These are phyloP conservation scores for Porites australiensis DNA, from an alignment of 64 coral and sea anemone species.

Conservation along the genomic window DNA sequence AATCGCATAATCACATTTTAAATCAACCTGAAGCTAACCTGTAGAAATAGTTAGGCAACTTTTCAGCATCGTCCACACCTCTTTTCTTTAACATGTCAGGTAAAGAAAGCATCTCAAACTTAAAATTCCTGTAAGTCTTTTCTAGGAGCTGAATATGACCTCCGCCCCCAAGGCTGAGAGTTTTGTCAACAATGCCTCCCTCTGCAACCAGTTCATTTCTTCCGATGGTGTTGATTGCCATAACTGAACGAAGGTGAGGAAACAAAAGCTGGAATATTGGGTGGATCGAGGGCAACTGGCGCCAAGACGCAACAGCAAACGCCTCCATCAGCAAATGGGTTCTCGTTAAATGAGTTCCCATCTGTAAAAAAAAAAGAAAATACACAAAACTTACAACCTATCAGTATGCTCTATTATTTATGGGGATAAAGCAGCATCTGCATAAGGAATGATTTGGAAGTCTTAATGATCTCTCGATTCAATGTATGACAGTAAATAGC, in stretches of 20 bases:
- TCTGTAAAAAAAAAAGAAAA: constrained; percentile 18
- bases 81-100: constrained; percentile 74
- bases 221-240: constrained; percentile 86
- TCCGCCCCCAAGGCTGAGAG: constrained; percentile 87
- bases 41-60: constrained; percentile 88
- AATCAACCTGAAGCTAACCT: constrained; percentile 41
- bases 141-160: constrained; percentile 84
- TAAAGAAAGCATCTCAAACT: constrained; percentile 82
- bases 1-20: no score
- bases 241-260: constrained; percentile 79
- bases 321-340: constrained; percentile 90
- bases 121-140: constrained; percentile 88
- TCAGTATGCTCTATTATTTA: no score
- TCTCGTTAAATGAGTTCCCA: constrained; percentile 74
- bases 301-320: constrained; percentile 89
- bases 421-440: no score
- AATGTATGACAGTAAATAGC: no score
- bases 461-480: no score
- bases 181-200: constrained; percentile 61
- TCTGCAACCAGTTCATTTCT: constrained; percentile 75
- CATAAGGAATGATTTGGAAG: no score
- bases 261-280: constrained; percentile 91
- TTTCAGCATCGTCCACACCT: constrained; percentile 71
- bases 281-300: constrained; percentile 88
- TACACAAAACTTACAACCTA: background rate